Base-by-base conservation (phyloP, 1,140 invertebrate genomes). In the Lepidurus couesii region DNA sequence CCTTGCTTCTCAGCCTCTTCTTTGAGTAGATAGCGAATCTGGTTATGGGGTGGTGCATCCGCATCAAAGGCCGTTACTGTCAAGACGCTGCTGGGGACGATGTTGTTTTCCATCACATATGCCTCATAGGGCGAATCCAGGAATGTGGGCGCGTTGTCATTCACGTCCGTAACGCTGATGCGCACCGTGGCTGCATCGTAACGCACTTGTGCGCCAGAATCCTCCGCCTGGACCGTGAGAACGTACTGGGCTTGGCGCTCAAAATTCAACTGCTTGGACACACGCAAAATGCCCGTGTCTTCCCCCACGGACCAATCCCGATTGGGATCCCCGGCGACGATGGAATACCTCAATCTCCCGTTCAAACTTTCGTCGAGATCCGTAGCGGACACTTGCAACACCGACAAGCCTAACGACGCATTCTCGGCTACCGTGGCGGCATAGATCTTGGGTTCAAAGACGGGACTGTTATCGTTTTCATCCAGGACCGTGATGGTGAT, bases 101-200 rank as follows among this genome's bases (percentile, higher is more conserved):
- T 53, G 13, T 77, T 78, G 83, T 96, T 95, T 86, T 98, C 96
- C 89, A 94, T 92, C n/a, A 98, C 93, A 83, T 94, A 92, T 0
- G 94, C 94, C 78, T 94, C 84, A 84, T 98, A 98, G 0, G 95
- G 94, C 0, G 94, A 96, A 85, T 94, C 92, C 47, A 94, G 85
- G 84, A 98, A 98, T 1, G 93, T 91, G 1, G 96, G 96, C 8
- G 93, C 90, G 83, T 96, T 96, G 86, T 99, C 97, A 85, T 98
- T 98, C 81, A 98, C 92, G 86, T 98, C 96, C 42, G 91, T 89
- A 6, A 99, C 90, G 7, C 82, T 83, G 45, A 91, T 87, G 44
- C 85, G 82, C n/a, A 91, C 86, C 43, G 85, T 85, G 13, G 93
- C 92, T 7, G 90, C 92, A 83, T 95, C 92, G 80, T 88, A 89